phyloP scores from a whole-genome alignment of 1,140 invertebrate genomes.

The Lepidurus arcticus region DNA sequence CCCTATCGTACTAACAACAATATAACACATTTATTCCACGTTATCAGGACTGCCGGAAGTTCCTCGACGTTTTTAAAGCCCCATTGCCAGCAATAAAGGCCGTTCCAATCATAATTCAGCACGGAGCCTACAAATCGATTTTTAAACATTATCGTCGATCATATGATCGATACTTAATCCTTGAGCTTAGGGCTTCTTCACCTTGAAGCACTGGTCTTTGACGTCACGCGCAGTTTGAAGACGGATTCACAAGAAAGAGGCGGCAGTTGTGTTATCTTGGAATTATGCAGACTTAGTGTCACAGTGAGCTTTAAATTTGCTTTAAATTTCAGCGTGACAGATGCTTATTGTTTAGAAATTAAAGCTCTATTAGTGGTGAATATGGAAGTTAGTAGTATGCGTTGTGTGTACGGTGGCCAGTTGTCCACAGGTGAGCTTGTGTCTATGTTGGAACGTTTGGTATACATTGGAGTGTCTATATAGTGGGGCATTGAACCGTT shows the following conservation, averaged over 20 bases:
- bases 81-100: no score
- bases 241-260: background rate
- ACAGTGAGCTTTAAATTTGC: background rate
- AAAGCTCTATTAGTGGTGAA: background rate
- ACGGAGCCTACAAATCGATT: no score
- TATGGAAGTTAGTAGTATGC: background rate
- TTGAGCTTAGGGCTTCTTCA: background rate
- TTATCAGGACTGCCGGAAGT: background rate
- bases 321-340: background rate
- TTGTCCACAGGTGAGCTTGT: background rate
- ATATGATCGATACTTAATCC: background rate
- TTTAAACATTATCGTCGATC: no score
- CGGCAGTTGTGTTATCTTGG: background rate
- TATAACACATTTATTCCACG: background rate
- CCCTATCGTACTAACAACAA: background rate
- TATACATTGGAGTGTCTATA: background rate
- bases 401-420: background rate
- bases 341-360: background rate
- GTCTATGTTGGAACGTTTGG: background rate
- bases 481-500: slow-evolving; percentile 14
- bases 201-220: slow-evolving; percentile 11
- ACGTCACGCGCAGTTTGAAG: background rate
- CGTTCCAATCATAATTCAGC: no score
- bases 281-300: background rate
- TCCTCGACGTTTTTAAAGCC: no score